phyloP scores from a whole-genome alignment of 2,888 invertebrate genomes.

The Galerucella calmariensis region DNA sequence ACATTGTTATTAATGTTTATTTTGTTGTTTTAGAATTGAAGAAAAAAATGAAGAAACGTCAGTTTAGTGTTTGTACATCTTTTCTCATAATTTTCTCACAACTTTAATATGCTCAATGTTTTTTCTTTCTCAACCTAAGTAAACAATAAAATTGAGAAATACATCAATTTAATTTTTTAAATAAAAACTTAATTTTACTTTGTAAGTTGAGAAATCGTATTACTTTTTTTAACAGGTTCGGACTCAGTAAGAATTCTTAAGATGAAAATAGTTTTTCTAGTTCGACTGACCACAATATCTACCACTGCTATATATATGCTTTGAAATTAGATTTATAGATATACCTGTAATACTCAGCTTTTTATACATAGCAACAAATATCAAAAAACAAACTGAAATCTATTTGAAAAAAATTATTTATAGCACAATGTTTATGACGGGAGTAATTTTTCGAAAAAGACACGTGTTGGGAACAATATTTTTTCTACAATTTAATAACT shows the following conservation, averaged over 20 bases:
- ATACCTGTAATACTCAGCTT: conserved; percentile 33
- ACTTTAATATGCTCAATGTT: conserved; percentile 8
- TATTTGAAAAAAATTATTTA: background rate
- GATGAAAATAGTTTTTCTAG: background rate
- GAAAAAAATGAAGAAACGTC: conserved; percentile 62
- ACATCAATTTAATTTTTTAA: background rate
- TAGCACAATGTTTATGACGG: too few species aligned
- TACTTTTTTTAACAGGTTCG: too few species aligned
- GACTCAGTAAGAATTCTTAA: too few species aligned
- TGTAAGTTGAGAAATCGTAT: too few species aligned
- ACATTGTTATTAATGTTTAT: conserved; percentile 27
- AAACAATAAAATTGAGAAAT: background rate
- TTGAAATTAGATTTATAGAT: conserved; percentile 13
- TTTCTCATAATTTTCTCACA: conserved; percentile 2
- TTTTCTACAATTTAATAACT: too few species aligned
- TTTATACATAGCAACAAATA: conserved; percentile 29
- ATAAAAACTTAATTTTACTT: too few species aligned
- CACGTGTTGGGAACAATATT: too few species aligned
- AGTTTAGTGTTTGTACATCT: conserved; percentile 47
- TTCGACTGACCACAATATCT: conserved; percentile 7
- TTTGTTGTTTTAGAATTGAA: conserved; percentile 54
- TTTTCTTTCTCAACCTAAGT: background rate
- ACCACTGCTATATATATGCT: conserved; percentile 25
- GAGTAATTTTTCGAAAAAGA: too few species aligned
- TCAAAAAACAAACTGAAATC: background rate